Base-by-base conservation (phyloP, 2,888 invertebrate genomes). In the Brachypalpus laphriformis region DNA sequence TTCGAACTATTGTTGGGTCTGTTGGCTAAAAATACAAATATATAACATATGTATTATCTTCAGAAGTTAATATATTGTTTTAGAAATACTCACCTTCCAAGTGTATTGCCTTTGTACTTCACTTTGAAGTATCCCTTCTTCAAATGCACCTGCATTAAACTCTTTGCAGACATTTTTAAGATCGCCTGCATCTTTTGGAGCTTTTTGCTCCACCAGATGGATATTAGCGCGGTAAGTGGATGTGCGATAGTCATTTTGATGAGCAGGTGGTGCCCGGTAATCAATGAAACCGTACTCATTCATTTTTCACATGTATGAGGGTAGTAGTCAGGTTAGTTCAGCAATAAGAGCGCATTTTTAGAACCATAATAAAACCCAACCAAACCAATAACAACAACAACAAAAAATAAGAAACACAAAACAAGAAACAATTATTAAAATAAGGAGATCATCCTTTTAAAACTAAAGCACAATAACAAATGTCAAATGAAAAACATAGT, bases 181-280 rank as follows among this genome's bases (percentile, higher is more conserved):
- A 2, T 11, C 3, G n/a, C 3, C 6, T 8, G 7, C 1, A 9
- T 3, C 6, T 14, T 3, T 16, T 1, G 31, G 42, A 6, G 42
- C 18, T 14, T 42, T 16, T 22, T 87, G 87, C 16, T 88, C 89
- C 7, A 87, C 89, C 71, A 88, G 61, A 22, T 89, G 74, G 3
- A 89, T 87, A 83, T 90, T 89, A 0, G 88, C 90, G 1, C 90
- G 85, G 75, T 91, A 90, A 1, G 87, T 88, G 0, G 92, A 89
- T 2, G 91, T 90, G 7, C 92, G 89, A 88, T 89, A 89, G 87
- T 91, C 92, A 40, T 88, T 87, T 20, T 87, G 87, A 2, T 87
- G 83, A 20, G 76, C 87, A 6, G 87, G 57, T 2, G 91, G 91
- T 49, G 86, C 87, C 80, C 90, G 89, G 59, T 90, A 89, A 87